A percentile compares a stretch with the other conserved stretches of the same genome.
Conservation (phyloP, 2,113 vertebrate genomes). For the Scolopax mira region DNA sequence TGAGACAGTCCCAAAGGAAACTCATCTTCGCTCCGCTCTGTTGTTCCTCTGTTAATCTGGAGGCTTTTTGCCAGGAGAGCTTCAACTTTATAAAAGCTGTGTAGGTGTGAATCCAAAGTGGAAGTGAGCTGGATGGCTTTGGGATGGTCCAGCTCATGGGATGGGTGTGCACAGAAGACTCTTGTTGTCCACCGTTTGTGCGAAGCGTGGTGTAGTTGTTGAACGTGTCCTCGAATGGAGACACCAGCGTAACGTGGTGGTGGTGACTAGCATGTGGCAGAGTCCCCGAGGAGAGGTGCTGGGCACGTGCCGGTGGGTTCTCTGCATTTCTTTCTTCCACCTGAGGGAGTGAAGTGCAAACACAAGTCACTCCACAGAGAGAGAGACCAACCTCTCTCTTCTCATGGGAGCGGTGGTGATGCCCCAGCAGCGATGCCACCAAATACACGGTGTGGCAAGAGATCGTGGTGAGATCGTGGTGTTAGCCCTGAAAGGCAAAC, state of each 20-base stretch:
- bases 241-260: rapidly evolving
- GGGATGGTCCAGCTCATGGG: background rate
- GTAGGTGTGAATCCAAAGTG: background rate
- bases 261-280: rapidly evolving
- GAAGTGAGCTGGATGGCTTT: rapidly evolving
- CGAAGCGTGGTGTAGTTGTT: rapidly evolving
- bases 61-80: background rate
- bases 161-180: rapidly evolving
- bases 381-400: background rate
- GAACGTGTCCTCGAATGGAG: background rate
- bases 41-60: no score
- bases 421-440: background rate
- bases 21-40: rapidly evolving
- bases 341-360: rapidly evolving
- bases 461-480: background rate
- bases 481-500: background rate
- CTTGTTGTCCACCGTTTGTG: rapidly evolving
- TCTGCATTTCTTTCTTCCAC: rapidly evolving
- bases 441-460: rapidly evolving
- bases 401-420: rapidly evolving
- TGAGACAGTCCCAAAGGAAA: background rate
- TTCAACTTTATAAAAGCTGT: rapidly evolving
- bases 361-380: background rate
- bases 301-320: background rate
- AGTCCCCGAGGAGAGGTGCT: background rate